Evolutionary conservation across 2,888 invertebrate species (phyloP), one percentile per base, ranked within the genome.

Genomic region (Oligia strigilis): DNA sequence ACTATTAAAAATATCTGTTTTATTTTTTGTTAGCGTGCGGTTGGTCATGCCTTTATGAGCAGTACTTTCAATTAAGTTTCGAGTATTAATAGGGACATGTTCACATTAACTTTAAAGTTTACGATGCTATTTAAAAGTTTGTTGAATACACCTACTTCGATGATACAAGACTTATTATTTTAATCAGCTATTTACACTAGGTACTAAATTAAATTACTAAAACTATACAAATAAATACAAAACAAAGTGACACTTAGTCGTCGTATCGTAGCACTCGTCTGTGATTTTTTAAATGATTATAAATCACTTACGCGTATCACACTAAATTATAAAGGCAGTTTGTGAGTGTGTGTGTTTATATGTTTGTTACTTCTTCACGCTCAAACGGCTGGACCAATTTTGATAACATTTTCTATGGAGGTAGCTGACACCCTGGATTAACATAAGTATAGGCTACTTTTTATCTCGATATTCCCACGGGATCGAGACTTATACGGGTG

Each of bases 21-120:
- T 65, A 29, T 84, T 64, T 83, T 84, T 81, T 81, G 17, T 23
- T 62, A n/a, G 19, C 29, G 29, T 62, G 55, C 46, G 36, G 49
- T 71, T 62, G 46, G 60, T 55, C 40, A 23, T 36, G n/a, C 8
- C 9, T 46, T 55, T 83, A 49, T 19, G 17, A 17, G 17, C 19
- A 65, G 36, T 9, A 40, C 13, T 67, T 66, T 65, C 17, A 64
- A 77, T 83, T 67, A 70, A 49, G 14, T 58, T 69, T 49, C 40
- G 23, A 74, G 40, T 58, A 58, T 81, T 36, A n/a, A 52, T 82
- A 66, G 13, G 29, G 29, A 19, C 14, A 52, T 36, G 49, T 75
- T 43, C n/a, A 36, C n/a, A 79, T 65, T 60, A 29, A 17, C 14
- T 55, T 40, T n/a, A 2, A 40, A 55, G 11, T 81, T 80, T 75